A percentile compares a stretch with the other conserved stretches of the same genome.
Conservation (phyloP, 2,888 invertebrate species). For the Pseudococcus longispinus region DNA sequence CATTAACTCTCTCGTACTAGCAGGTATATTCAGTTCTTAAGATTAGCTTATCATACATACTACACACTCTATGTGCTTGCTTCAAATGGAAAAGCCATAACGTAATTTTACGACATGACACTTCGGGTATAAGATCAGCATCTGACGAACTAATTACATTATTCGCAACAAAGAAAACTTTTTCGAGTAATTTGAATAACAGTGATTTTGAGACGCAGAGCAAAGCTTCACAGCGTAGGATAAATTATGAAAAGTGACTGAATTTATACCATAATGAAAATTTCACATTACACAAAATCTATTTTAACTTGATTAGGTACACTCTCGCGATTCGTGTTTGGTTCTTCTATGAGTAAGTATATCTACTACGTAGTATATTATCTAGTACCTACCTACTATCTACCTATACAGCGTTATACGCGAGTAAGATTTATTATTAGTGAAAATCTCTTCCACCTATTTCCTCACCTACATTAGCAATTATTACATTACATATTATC, state of each 20-base stretch:
- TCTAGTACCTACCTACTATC: background rate
- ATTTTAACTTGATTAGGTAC: constrained; percentile 24
- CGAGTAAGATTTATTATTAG: constrained; percentile 2
- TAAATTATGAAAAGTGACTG: constrained; percentile 23
- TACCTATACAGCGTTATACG: background rate
- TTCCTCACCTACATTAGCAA: background rate
- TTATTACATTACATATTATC: background rate
- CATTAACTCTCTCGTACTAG: background rate
- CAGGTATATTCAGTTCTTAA: background rate
- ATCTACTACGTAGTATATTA: background rate
- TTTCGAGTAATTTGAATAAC: constrained; percentile 16
- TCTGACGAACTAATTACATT: background rate
- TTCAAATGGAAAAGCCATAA: background rate
- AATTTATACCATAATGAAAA: constrained; percentile 35
- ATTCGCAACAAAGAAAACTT: background rate
- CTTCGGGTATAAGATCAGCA: background rate
- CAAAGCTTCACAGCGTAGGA: background rate
- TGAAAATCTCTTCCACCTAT: background rate
- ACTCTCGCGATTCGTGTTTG: background rate
- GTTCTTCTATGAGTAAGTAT: background rate
- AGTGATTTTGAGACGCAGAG: background rate
- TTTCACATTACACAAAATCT: constrained; percentile 33
- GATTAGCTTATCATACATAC: background rate
- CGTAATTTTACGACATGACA: background rate
- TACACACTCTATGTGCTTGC: background rate